Evolutionary conservation across 2,888 invertebrate genomes (phyloP).

Genomic region (Hypsopygia costalis): DNA sequence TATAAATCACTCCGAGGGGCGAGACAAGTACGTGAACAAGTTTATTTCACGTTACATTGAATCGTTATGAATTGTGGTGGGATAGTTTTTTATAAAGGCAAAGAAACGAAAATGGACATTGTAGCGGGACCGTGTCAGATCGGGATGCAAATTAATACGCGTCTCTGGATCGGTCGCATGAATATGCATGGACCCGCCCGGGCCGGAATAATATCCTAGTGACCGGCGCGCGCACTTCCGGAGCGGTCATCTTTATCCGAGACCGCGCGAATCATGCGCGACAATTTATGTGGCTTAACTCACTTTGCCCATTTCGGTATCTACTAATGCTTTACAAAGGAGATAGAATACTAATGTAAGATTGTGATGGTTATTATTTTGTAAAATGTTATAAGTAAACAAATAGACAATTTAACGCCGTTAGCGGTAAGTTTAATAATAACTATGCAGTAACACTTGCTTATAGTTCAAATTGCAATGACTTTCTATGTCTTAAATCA

Average conservation of each 20-base stretch:
- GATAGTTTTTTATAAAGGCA: constrained; percentile 30
- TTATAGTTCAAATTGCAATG: no score
- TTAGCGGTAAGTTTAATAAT: no score
- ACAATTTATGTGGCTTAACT: constrained; percentile 2
- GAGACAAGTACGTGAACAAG: constrained; percentile 11
- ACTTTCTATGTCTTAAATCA: no score
- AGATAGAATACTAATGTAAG: no score
- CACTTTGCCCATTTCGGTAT: constrained; percentile 2
- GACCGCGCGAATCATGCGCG: constrained; percentile 15
- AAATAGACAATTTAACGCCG: no score
- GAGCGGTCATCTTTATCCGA: constrained; percentile 9
- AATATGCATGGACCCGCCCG: constrained; percentile 70
- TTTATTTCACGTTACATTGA: constrained; percentile 48
- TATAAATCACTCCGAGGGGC: constrained; percentile 8
- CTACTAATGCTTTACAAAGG: background rate
- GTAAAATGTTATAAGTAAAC: no score
- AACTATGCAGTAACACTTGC: no score
- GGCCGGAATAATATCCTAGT: constrained; percentile 66
- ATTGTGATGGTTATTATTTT: no score
- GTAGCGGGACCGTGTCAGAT: constrained; percentile 55
- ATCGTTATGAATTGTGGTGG: constrained; percentile 20
- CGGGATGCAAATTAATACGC: constrained; percentile 77
- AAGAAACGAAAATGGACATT: constrained; percentile 67
- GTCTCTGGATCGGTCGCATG: constrained; percentile 66
- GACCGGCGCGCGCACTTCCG: constrained; percentile 21